phyloP scores from a whole-genome alignment of 2,888 invertebrate genomes.

The Drosophila pseudotakahashii region DNA sequence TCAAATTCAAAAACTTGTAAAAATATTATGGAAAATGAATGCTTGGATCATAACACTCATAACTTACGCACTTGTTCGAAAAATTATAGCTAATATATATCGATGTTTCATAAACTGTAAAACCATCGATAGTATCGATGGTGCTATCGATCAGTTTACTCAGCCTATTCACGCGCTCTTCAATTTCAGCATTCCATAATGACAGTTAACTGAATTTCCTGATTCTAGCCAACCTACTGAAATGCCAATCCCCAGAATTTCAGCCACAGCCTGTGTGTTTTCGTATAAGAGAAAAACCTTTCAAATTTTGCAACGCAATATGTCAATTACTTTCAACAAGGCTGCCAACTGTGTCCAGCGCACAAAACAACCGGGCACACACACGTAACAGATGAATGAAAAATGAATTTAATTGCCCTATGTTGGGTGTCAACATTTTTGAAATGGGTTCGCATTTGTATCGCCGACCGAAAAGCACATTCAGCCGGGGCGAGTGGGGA shows the following conservation, averaged over 20 bases:
- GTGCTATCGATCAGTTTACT: no score
- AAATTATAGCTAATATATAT: no score
- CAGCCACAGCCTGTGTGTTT: conserved; percentile 2
- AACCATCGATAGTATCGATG: no score
- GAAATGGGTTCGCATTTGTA: conserved; percentile 73
- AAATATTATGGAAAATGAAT: no score
- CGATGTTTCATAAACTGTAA: no score
- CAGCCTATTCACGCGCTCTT: no score
- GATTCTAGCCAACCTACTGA: not conserved
- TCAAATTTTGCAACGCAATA: conserved; percentile 70
- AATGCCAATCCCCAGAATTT: conserved; percentile 8
- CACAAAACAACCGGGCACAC: conserved; percentile 10
- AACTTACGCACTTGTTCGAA: no score
- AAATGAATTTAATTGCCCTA: conserved; percentile 80
- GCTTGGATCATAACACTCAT: no score
- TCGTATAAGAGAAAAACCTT: conserved; percentile 51
- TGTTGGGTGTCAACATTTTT: conserved; percentile 78
- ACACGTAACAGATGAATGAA: conserved; percentile 65
- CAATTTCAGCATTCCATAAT: conserved; percentile 4
- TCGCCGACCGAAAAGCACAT: conserved; percentile 48
- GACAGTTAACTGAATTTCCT: conserved; percentile 13
- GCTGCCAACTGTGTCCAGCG: conserved; percentile 67
- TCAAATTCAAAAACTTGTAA: no score
- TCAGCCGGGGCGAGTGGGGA: conserved; percentile 6
- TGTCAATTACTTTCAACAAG: conserved; percentile 75